Conservation (phyloP, 1,140 invertebrate genomes). For the Orchesella cincta region DNA sequence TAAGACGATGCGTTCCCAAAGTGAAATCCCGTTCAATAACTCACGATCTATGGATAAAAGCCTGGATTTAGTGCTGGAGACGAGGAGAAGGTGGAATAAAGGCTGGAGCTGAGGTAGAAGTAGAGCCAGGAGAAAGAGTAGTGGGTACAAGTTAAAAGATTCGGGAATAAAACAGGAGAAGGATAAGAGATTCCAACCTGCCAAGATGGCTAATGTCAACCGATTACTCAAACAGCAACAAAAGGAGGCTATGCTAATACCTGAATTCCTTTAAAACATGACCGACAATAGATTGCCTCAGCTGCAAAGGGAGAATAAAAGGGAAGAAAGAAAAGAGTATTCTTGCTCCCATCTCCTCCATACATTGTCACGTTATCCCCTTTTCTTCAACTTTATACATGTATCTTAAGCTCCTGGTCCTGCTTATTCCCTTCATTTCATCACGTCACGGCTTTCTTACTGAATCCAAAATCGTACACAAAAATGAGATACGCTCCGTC, state of each 20-base stretch:
- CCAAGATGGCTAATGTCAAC: conserved; percentile 35
- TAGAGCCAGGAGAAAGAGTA: background rate
- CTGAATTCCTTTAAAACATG: conserved; percentile 34
- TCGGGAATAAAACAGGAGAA: background rate
- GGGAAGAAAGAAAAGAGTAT: background rate
- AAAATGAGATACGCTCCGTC: too few species aligned
- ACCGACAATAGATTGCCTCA: conserved; percentile 30
- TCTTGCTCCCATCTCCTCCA: background rate
- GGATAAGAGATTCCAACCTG: conserved; percentile 12
- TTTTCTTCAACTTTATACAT: background rate
- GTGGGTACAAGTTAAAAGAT: too few species aligned
- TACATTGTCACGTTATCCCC: background rate
- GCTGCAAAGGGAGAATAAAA: background rate
- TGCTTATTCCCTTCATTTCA: background rate
- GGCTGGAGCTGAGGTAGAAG: background rate
- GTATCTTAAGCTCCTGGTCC: background rate
- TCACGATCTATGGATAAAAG: conserved; percentile 8
- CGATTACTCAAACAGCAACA: conserved; percentile 31
- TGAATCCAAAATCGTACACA: too few species aligned
- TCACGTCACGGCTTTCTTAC: background rate
- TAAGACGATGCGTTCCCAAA: background rate
- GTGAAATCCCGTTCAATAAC: conserved; percentile 14
- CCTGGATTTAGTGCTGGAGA: background rate
- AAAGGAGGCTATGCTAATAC: conserved; percentile 32
- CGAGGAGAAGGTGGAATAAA: background rate